Evolutionary conservation across 2,797 vertebrate genomes (phyloP).

Genomic region (Florisuga fusca): DNA sequence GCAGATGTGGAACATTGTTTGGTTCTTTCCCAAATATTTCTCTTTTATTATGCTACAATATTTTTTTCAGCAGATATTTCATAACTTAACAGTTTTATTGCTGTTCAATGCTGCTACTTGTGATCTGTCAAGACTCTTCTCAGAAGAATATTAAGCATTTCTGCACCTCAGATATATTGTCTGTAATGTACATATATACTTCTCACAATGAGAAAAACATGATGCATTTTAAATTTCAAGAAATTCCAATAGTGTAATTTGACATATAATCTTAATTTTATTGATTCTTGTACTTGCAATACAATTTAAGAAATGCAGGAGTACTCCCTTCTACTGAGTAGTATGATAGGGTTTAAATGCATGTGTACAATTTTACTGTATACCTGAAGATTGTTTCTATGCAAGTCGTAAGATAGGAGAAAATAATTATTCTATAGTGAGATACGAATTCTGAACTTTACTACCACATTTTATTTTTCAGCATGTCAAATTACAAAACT

Average conservation of each 20-base stretch:
- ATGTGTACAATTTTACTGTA: neutral
- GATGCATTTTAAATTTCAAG: neutral
- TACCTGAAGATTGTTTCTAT: neutral
- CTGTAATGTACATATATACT: neutral
- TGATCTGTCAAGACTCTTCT: neutral
- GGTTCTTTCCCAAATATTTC: neutral
- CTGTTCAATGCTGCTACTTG: neutral
- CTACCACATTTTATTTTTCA: neutral
- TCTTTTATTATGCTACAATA: neutral
- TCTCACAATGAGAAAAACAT: neutral
- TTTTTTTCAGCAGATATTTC: neutral
- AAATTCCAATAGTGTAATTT: neutral
- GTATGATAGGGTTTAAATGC: rapidly evolving
- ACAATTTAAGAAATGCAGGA: neutral
- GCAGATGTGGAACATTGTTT: neutral
- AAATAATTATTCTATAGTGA: neutral
- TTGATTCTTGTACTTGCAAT: neutral
- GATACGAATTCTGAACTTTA: neutral
- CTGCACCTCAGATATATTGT: neutral
- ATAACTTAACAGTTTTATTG: neutral
- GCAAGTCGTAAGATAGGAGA: neutral
- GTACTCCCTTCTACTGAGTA: neutral
- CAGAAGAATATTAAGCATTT: neutral
- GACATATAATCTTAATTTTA: neutral
- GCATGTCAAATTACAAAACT: neutral